Percentiles rank a stretch among this genome's conserved stretches.
Evolutionary conservation across 2,797 vertebrate species (phyloP).

Genomic region (Gymnopithys bicolor): DNA sequence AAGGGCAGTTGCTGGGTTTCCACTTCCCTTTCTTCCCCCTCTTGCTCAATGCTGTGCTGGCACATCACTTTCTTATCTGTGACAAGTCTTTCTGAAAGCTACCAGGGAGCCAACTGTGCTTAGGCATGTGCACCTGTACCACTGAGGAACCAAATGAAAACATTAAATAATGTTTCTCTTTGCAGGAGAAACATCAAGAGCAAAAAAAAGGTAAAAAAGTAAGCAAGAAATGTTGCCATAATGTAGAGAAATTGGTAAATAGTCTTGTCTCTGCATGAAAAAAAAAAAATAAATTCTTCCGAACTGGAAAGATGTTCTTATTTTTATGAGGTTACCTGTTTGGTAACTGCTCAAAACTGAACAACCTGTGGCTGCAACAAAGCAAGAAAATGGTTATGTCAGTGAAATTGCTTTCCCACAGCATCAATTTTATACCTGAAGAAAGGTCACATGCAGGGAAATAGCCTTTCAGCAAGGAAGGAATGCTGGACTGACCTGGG

Average conservation of each 20-base stretch:
- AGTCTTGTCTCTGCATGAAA: no score
- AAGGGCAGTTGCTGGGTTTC: neutral
- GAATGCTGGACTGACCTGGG: accelerated
- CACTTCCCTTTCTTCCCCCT: neutral
- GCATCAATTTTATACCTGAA: neutral
- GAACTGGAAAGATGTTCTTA: neutral
- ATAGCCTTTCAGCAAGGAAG: neutral
- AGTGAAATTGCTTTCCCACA: neutral
- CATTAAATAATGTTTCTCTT: neutral
- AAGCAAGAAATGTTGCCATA: neutral
- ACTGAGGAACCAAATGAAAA: neutral
- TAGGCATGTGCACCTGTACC: constrained; percentile 29
- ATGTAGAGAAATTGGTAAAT: neutral
- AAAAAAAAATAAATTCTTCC: neutral
- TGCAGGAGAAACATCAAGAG: neutral
- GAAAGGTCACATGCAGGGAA: neutral
- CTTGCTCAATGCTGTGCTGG: constrained; percentile 1
- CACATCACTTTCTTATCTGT: neutral
- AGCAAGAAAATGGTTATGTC: neutral
- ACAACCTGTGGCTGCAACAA: neutral
- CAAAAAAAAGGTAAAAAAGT: neutral
- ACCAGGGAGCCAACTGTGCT: neutral
- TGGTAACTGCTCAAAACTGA: neutral
- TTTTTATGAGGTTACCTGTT: neutral
- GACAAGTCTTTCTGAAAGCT: neutral